phyloP scores from a whole-genome alignment of 2,113 vertebrate genomes.

The Ictalurus furcatus region DNA sequence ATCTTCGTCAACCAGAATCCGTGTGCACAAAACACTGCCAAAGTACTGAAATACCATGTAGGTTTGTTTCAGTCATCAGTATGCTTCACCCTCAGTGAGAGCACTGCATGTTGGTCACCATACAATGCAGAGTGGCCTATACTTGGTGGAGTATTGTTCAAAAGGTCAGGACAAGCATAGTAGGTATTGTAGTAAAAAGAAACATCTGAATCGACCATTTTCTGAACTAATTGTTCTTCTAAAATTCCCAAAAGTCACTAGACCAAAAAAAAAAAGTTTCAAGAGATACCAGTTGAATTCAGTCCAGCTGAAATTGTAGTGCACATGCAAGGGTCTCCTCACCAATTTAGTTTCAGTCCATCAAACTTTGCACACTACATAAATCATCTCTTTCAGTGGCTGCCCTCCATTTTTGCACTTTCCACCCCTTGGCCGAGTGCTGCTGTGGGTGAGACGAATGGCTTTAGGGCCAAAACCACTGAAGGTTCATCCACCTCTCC shows the following conservation, averaged over 20 bases:
- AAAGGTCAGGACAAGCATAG: neutral
- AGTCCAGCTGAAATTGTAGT: slow-evolving; percentile 1
- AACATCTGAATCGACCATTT: neutral
- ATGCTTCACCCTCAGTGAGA: neutral
- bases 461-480: neutral
- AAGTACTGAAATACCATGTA: neutral
- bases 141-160: slow-evolving; percentile 21
- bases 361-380: slow-evolving; percentile 43
- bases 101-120: neutral
- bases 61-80: neutral
- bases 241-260: neutral
- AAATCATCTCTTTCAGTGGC: slow-evolving; percentile 42
- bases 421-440: slow-evolving; percentile 7
- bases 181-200: slow-evolving; percentile 1
- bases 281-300: neutral
- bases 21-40: neutral
- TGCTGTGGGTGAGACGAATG: slow-evolving; percentile 10
- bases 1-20: neutral
- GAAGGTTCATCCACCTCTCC: slow-evolving; percentile 21
- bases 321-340: slow-evolving; percentile 31
- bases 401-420: neutral
- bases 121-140: neutral
- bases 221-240: slow-evolving; percentile 1
- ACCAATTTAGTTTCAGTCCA: slow-evolving; percentile 32
- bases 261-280: neutral